These are phyloP conservation scores for Prietella phreatophila DNA, from an alignment of 2,113 vertebrate species.

Conservation along the genomic window DNA sequence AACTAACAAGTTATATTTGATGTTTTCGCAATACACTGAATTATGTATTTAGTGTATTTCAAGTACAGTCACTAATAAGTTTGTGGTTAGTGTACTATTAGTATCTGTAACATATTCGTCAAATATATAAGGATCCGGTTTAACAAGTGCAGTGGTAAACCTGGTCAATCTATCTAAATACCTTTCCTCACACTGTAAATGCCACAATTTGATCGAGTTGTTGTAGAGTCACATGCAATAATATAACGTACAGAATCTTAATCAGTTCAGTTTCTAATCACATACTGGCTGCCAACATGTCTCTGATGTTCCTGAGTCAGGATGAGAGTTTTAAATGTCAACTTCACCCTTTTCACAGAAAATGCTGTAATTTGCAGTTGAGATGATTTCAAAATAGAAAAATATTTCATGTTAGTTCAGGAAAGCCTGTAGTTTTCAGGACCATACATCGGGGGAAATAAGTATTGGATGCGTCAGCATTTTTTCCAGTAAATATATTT, in stretches of 20 bases:
- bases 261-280: background rate
- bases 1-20: background rate
- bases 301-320: background rate
- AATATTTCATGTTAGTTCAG: background rate
- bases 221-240: background rate
- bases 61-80: background rate
- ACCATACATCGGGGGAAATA: background rate
- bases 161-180: background rate
- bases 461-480: too few species aligned
- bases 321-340: background rate
- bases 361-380: background rate
- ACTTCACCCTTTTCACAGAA: background rate
- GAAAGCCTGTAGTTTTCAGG: background rate
- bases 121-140: background rate
- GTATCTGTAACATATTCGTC: background rate
- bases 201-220: background rate
- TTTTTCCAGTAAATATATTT: too few species aligned
- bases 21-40: background rate
- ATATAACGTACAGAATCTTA: background rate
- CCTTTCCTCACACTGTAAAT: background rate
- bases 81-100: background rate
- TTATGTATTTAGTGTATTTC: background rate
- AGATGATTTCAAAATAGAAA: background rate
- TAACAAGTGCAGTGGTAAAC: background rate
- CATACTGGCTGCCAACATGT: background rate